Conservation (phyloP, 2,888 invertebrate genomes). For the Diachrysia chrysitis region DNA sequence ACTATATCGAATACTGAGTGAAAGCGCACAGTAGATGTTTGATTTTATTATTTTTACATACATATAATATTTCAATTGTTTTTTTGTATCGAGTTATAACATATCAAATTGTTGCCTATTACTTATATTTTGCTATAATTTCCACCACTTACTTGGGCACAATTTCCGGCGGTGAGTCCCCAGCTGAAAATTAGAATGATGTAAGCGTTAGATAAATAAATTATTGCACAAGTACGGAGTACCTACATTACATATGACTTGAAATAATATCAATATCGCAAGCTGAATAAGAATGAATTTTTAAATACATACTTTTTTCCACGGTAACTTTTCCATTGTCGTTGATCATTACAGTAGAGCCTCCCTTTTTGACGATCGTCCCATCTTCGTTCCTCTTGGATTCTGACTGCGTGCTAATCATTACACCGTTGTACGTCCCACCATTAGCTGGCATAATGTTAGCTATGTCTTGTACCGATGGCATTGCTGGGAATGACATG, state of each 20-base stretch:
- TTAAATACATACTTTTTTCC: slow-evolving; percentile 39
- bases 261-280: no score
- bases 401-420: slow-evolving; percentile 47
- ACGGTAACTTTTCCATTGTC: slow-evolving; percentile 42
- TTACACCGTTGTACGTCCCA: slow-evolving; percentile 60
- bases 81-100: no score
- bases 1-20: no score
- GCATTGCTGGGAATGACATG: slow-evolving; percentile 54
- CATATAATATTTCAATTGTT: no score
- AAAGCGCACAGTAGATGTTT: no score
- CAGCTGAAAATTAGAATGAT: slow-evolving; percentile 40
- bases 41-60: no score
- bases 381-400: slow-evolving; percentile 28
- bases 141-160: slow-evolving; percentile 23
- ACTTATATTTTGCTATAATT: no score
- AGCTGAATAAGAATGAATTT: no score
- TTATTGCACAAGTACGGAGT: not conserved
- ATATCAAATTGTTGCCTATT: no score
- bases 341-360: slow-evolving; percentile 32
- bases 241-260: not conserved
- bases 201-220: not conserved
- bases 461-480: slow-evolving; percentile 60
- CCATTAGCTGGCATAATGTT: slow-evolving; percentile 56
- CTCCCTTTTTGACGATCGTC: slow-evolving; percentile 12
- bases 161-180: slow-evolving; percentile 27